phyloP scores from a whole-genome alignment of 2,888 invertebrate species.

The Cantharis flavilabris region DNA sequence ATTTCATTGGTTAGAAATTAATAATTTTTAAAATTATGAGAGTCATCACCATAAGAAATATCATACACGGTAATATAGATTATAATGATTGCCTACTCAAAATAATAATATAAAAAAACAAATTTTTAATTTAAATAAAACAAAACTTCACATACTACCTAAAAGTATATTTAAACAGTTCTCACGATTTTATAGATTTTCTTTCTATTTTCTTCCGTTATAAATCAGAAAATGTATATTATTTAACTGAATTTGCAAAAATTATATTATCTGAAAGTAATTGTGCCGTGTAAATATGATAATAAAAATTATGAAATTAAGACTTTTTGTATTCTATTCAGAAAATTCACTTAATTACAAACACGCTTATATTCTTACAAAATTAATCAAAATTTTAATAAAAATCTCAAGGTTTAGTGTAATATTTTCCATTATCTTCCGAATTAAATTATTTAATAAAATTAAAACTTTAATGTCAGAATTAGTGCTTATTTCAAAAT shows the following conservation, averaged over 20 bases:
- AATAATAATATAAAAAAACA: too few species aligned
- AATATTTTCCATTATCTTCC: background rate
- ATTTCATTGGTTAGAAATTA: background rate
- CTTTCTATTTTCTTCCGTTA: too few species aligned
- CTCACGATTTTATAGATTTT: too few species aligned
- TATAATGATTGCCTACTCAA: too few species aligned
- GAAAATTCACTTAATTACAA: background rate
- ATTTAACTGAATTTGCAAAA: background rate
- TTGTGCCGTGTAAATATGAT: background rate
- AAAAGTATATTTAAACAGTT: too few species aligned
- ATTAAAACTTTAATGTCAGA: background rate
- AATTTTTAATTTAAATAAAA: too few species aligned
- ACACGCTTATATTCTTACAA: background rate
- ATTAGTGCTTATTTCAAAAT: background rate
- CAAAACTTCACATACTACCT: too few species aligned
- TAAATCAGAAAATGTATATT: background rate
- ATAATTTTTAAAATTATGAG: background rate
- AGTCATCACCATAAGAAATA: background rate
- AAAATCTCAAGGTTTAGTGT: background rate
- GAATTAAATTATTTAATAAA: background rate
- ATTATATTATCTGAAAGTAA: background rate
- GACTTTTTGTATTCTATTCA: background rate
- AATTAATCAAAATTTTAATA: background rate
- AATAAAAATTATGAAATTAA: background rate
- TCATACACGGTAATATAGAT: too few species aligned